Percentiles rank a stretch among this genome's conserved stretches.
phyloP scores from a whole-genome alignment of 2,113 vertebrate species.

The Embiotoca jacksoni region DNA sequence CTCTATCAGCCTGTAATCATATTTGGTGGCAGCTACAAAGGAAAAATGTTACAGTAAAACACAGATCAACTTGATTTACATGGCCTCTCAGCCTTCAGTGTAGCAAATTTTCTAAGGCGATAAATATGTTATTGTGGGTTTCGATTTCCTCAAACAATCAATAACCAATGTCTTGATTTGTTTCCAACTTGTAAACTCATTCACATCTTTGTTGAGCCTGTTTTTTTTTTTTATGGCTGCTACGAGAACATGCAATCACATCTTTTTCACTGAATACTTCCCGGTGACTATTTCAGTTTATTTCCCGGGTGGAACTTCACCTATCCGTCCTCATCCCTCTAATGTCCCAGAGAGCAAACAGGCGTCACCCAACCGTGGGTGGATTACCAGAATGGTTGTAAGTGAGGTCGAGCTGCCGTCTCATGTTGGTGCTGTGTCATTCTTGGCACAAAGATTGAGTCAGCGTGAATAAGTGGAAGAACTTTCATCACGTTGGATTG shows the following conservation, averaged over 20 bases:
- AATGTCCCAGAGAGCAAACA: slow-evolving; percentile 19
- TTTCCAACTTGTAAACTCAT: neutral
- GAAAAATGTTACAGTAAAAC: neutral
- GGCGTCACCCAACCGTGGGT: neutral
- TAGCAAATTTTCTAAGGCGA: neutral
- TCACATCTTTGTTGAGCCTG: neutral
- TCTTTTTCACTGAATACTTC: slow-evolving; percentile 2
- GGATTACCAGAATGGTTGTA: neutral
- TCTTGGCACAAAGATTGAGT: neutral
- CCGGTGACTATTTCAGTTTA: neutral
- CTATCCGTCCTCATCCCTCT: neutral
- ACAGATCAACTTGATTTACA: slow-evolving; percentile 19
- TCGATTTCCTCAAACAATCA: neutral
- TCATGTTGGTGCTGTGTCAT: slow-evolving; percentile 33
- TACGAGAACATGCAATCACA: neutral
- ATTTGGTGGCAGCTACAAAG: slow-evolving; percentile 20
- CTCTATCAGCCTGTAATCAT: slow-evolving; percentile 35
- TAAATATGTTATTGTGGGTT: neutral
- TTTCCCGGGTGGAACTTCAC: slow-evolving; percentile 1
- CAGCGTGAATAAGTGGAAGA: slow-evolving; percentile 46
- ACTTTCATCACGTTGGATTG: slow-evolving; percentile 11
- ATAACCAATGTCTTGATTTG: neutral
- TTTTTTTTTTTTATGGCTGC: slow-evolving; percentile 7
- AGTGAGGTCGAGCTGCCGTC: neutral
- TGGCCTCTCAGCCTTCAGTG: no score